Conservation (phyloP, 2,797 vertebrate species). For the Sebastes minor region DNA sequence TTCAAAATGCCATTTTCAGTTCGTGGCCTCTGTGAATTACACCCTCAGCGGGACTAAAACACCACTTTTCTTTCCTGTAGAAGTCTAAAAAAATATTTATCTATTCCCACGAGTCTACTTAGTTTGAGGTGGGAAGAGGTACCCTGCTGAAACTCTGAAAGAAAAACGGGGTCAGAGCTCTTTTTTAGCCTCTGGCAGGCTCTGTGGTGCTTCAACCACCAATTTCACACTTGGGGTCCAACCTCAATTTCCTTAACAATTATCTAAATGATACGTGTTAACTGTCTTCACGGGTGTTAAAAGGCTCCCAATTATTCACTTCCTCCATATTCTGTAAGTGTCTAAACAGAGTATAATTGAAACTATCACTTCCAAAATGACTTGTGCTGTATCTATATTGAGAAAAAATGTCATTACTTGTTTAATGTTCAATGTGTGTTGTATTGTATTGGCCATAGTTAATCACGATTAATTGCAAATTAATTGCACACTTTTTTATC, state of each 20-base stretch:
- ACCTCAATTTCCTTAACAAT: conserved; percentile 59
- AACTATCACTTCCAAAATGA: not conserved
- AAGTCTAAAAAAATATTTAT: conserved; percentile 34
- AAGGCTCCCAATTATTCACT: conserved; percentile 11
- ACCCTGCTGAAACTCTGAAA: not conserved
- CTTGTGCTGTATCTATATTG: not conserved
- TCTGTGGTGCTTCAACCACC: conserved; percentile 25
- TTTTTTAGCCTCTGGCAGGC: conserved; percentile 37
- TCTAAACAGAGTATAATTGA: conserved; percentile 35
- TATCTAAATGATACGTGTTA: conserved; percentile 60
- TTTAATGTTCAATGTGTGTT: not conserved
- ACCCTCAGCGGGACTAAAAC: conserved; percentile 25
- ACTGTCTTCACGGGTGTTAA: conserved; percentile 15
- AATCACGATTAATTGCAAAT: too few relatives aligned
- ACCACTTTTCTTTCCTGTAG: conserved; percentile 16
- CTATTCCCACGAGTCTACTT: conserved; percentile 9
- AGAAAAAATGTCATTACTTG: not conserved
- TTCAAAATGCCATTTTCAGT: conserved; percentile 48
- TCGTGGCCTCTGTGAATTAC: conserved; percentile 36
- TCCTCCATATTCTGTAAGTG: conserved; percentile 4
- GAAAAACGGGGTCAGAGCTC: conserved; percentile 5
- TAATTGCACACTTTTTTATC: too few relatives aligned
- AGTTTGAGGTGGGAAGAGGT: conserved; percentile 18
- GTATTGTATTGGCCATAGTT: too few relatives aligned
- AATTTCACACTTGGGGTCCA: conserved; percentile 51